Evolutionary conservation across 2,888 invertebrate genomes (phyloP).

Genomic region (Heliconius sara): DNA sequence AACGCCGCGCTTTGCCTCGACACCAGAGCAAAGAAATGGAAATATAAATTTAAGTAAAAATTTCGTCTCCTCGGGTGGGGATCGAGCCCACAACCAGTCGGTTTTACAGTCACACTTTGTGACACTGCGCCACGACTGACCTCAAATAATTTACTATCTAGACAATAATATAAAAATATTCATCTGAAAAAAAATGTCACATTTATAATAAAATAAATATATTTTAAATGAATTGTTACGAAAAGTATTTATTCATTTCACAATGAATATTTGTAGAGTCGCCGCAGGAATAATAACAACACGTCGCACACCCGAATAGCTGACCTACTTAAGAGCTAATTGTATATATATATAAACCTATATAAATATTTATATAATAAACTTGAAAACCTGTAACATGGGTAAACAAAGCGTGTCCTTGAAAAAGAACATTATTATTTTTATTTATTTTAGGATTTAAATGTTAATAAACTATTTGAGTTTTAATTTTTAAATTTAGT

Average conservation of each 20-base stretch:
- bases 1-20: too few relatives aligned
- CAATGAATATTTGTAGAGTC: conserved; percentile 37
- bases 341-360: too few relatives aligned
- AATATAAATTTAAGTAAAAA: too few relatives aligned
- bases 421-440: conserved; percentile 32
- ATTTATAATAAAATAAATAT: neutral
- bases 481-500: neutral
- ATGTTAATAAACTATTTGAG: neutral
- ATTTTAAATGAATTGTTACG: neutral
- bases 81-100: too few relatives aligned
- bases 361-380: conserved; percentile 49
- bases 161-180: too few relatives aligned
- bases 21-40: too few relatives aligned
- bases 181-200: neutral
- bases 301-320: conserved; percentile 58
- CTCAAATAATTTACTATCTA: too few relatives aligned
- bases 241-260: conserved; percentile 11
- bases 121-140: too few relatives aligned
- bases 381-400: conserved; percentile 49
- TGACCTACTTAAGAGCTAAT: conserved; percentile 57
- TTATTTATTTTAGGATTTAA: neutral
- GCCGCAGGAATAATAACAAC: conserved; percentile 46
- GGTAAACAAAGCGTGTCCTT: conserved; percentile 52
- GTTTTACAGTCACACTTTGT: too few relatives aligned
- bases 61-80: too few relatives aligned